Base-by-base conservation (phyloP, 2,797 vertebrate genomes). In the Sibirionetta formosa region DNA sequence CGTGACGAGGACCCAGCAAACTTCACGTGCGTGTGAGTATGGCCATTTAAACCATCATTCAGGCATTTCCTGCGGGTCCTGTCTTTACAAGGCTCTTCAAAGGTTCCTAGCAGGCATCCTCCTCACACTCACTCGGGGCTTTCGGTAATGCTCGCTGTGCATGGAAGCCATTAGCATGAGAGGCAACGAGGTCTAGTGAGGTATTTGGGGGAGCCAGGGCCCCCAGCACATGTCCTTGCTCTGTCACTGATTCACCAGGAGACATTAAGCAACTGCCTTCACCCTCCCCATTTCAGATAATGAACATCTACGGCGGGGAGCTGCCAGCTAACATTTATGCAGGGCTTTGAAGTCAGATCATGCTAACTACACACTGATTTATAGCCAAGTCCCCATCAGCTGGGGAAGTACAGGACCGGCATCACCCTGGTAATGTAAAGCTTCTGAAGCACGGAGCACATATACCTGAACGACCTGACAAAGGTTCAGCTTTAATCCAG, bases 331-430 rank as follows among this genome's bases (percentile, higher is more conserved):
- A 44, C 2, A 1, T 68, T 51, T 56, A 65, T 4, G 14, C 26
- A 53, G 61, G 44, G 53, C 81, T 95, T 89, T 95, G 80, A 93
- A 88, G 81, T 40, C 51, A 61, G 79, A 60, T 75, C 20, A 71
- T 69, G 50, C 33, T 85, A 93, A 95, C 61, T 1, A 92, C 33
- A 10, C 61, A 61, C 57, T 88, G 82, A 92, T 87, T 92, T 76
- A 90, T 17, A 90, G 51, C 38, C 51, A 88, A 0, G 27, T 86
- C 31, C 48, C 27, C 51, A 65, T 80, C 72, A 82, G 51, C 56
- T 61, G 64, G 9, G 31, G 64, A 82, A 88, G 77, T 57, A 50
- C 13, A 42, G 44, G 35, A 10, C 58, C n/a, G 22, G 46, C n/a
- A 92, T 53, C 44, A 40, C 68, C 26, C 56, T n/a, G 26, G 51